phyloP scores from a whole-genome alignment of 2,888 invertebrate species.

The Microctonus brassicae region DNA sequence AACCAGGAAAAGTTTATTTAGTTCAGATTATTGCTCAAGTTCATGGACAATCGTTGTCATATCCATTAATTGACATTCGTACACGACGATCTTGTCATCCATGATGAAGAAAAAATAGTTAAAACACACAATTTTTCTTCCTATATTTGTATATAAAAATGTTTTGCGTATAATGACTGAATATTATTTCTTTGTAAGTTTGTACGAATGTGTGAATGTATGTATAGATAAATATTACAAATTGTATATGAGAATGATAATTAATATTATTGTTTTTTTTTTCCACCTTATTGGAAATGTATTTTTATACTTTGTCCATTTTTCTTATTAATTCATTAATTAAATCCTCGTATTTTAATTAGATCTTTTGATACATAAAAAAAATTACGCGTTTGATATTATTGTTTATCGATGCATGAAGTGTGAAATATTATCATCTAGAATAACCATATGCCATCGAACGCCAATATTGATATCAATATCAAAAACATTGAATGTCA shows the following conservation, averaged over 20 bases:
- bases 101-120: slow-evolving; percentile 27
- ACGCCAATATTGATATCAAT: neutral
- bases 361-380: neutral
- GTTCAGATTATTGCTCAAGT: slow-evolving; percentile 61
- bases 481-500: neutral
- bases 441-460: slow-evolving; percentile 8
- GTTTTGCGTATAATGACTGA: slow-evolving; percentile 23
- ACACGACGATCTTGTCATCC: slow-evolving; percentile 57
- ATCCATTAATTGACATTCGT: slow-evolving; percentile 59
- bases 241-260: slow-evolving; percentile 15
- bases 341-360: neutral
- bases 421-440: slow-evolving; percentile 7
- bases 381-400: neutral
- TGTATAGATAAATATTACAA: slow-evolving; percentile 23
- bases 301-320: slow-evolving; percentile 32
- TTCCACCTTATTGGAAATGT: slow-evolving; percentile 16
- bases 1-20: slow-evolving; percentile 60
- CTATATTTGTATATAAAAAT: slow-evolving; percentile 46
- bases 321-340: slow-evolving; percentile 11
- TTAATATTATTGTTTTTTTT: slow-evolving; percentile 8
- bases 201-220: slow-evolving; percentile 29
- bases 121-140: neutral
- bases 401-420: slow-evolving; percentile 18
- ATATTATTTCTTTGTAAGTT: slow-evolving; percentile 17
- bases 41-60: slow-evolving; percentile 59